A percentile compares a stretch with the other conserved stretches of the same genome.
These are phyloP conservation scores for Epinephelus malabaricus DNA, from an alignment of 2,797 vertebrate species.

Conservation along the genomic window DNA sequence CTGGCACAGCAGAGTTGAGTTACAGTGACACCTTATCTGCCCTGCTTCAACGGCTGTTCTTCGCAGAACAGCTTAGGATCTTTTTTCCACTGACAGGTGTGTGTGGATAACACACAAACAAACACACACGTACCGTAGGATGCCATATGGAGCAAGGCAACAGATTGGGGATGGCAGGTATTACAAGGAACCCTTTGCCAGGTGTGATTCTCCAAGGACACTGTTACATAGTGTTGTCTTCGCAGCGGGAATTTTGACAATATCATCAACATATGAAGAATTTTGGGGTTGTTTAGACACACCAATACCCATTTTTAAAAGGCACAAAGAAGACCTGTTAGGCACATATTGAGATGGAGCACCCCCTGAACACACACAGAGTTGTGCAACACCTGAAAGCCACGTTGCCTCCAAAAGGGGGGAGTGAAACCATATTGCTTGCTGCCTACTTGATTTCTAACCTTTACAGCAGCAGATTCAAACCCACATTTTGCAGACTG, in stretches of 20 bases:
- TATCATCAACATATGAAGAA: not conserved
- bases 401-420: constrained; percentile 38
- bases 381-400: constrained; percentile 61
- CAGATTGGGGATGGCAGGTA: constrained; percentile 59
- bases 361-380: not conserved
- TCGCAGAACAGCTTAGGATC: constrained; percentile 58
- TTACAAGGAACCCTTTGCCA: constrained; percentile 39
- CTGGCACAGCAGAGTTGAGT: constrained; percentile 62
- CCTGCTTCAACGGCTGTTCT: constrained; percentile 42
- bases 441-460: not conserved
- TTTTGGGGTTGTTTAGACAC: not conserved
- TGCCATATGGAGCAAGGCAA: constrained; percentile 66
- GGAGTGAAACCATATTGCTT: constrained; percentile 3
- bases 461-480: constrained; percentile 6
- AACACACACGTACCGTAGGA: constrained; percentile 16
- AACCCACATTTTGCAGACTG: not conserved
- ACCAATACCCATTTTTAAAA: not conserved
- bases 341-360: not conserved
- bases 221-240: not conserved
- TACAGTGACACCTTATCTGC: constrained; percentile 75
- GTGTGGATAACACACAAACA: constrained; percentile 35
- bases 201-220: constrained; percentile 39
- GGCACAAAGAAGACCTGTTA: not conserved
- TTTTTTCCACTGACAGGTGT: constrained; percentile 62
- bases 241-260: not conserved